A percentile compares a stretch with the other conserved stretches of the same genome.
Evolutionary conservation across 2,113 vertebrate genomes (phyloP).

Genomic region (Anseranas semipalmata): DNA sequence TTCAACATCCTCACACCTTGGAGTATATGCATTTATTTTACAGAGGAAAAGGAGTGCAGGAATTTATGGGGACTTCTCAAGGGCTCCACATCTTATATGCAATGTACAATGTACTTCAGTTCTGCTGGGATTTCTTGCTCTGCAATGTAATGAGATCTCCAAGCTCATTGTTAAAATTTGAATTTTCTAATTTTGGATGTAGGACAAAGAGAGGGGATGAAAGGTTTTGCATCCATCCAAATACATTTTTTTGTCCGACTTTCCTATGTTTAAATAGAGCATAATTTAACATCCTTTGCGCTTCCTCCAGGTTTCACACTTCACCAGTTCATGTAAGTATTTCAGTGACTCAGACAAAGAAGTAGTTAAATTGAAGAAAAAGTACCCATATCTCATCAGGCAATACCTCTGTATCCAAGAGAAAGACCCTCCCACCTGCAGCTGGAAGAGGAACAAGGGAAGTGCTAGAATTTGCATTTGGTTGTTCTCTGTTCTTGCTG

Average conservation of each 20-base stretch:
- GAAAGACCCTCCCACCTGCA: slow-evolving; percentile 48
- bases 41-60: background rate
- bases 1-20: background rate
- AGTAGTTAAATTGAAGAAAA: background rate
- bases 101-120: background rate
- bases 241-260: background rate
- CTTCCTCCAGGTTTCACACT: background rate
- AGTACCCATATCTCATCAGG: background rate
- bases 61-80: background rate
- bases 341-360: slow-evolving; percentile 13
- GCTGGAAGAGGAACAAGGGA: slow-evolving; percentile 12
- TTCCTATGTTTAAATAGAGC: background rate
- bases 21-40: background rate
- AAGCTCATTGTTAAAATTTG: background rate
- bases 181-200: background rate
- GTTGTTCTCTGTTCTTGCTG: background rate
- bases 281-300: background rate
- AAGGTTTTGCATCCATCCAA: background rate
- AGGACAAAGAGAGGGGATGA: background rate
- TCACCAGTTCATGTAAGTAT: background rate
- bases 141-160: background rate
- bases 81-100: background rate
- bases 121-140: background rate
- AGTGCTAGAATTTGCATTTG: slow-evolving; percentile 20
- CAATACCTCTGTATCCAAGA: background rate